Conservation (phyloP, 2,113 vertebrate species). For the Entomyzon cyanotis region DNA sequence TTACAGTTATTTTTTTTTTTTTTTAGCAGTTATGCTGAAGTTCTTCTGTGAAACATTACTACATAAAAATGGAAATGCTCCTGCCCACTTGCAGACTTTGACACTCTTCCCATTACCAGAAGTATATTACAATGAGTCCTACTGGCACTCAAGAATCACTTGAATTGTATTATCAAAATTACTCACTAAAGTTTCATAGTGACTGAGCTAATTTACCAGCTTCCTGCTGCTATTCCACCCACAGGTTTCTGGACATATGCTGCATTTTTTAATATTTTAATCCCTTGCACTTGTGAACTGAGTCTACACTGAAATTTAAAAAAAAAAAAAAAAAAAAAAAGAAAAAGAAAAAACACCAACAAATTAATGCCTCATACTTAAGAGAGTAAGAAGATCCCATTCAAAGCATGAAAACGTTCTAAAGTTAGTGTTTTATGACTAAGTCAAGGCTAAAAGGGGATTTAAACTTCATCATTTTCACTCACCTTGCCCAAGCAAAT, state of each 20-base stretch:
- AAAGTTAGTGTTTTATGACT: neutral
- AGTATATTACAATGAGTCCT: neutral
- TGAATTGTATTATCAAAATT: neutral
- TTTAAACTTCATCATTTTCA: neutral
- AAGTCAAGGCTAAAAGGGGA: neutral
- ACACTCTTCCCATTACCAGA: neutral
- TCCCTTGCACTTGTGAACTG: neutral
- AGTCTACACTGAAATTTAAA: neutral
- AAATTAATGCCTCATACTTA: neutral
- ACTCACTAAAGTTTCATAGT: neutral
- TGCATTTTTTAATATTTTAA: neutral
- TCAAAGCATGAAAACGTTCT: neutral
- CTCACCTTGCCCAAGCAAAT: neutral
- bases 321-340: too few species aligned
- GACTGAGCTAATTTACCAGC: neutral
- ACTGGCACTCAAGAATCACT: neutral
- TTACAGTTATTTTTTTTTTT: neutral
- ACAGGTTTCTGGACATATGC: accelerated
- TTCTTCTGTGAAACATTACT: neutral
- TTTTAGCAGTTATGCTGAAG: neutral
- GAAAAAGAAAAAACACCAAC: neutral
- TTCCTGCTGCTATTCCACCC: neutral
- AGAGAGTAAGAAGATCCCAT: neutral
- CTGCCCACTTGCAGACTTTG: neutral
- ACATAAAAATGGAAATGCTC: neutral